Base-by-base conservation (phyloP, 2,797 vertebrate species). In the Echiichthys vipera region DNA sequence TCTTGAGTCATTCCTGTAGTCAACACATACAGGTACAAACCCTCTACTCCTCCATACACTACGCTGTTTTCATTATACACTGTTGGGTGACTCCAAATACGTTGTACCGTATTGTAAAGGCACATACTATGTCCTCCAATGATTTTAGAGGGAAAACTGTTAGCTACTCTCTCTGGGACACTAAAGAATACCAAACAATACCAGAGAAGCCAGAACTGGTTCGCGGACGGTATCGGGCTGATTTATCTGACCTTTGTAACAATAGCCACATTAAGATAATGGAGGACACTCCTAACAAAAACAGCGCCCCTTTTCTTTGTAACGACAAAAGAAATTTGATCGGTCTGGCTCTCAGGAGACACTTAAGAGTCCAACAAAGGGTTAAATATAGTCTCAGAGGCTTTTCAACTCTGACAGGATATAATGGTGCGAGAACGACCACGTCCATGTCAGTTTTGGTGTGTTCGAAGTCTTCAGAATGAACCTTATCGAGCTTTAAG, bases 311-410 rank as follows among this genome's bases (percentile, higher is more conserved):
- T 53, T 12, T 18, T 36, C 32, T 62, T 32, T 63, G 5, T 5
- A 2, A 34, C 4, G 34, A 75, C 63, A 71, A 75, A 55, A 50
- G 58, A 72, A 8, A 75, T 39, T 1, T 34, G 57, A 71, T 65
- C 62, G 0, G 22, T 34, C 20, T 37, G 8, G 2, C 39, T 43
- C 18, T 47, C 12, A 17, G 13, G 27, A 39, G 37, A 63, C 6
- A 71, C 5, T 29, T 7, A 2, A 27, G 25, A 25, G 12, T 27
- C 27, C 24, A 9, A 20, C 10, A 29, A 29, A 15, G 20, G 20
- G 29, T 12, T 62, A 32, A 27, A 32, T 18, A 13, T 24, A 47
- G 45, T 65, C 49, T 65, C 47, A 50, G 18, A 14, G 37, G 24
- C 10, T 5, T 27, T 10, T 54, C 49, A 32, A 0, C 24, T 46